phyloP scores from a whole-genome alignment of 2,113 vertebrate genomes.

The Myiopsitta monachus region DNA sequence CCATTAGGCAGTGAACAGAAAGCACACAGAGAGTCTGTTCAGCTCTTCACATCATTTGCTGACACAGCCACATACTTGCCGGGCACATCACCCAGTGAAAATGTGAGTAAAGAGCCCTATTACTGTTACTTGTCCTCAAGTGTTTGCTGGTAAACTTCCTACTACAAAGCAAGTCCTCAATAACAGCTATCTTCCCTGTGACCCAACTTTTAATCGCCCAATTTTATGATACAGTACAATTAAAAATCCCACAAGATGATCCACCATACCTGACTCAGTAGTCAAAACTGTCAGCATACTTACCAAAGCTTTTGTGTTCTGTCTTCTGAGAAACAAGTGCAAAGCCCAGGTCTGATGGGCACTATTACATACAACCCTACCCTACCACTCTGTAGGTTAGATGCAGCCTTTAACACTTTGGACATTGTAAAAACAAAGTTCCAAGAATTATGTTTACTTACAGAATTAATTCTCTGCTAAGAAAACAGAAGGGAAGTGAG shows the following conservation, averaged over 20 bases:
- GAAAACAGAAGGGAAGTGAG: neutral
- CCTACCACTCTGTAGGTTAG: neutral
- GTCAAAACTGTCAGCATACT: neutral
- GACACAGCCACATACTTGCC: neutral
- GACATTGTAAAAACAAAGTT: neutral
- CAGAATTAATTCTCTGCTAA: neutral
- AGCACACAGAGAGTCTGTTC: rapidly evolving
- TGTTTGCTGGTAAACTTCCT: neutral
- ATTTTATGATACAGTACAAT: neutral
- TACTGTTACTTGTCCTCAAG: neutral
- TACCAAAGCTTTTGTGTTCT: rapidly evolving
- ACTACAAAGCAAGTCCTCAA: neutral
- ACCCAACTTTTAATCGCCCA: neutral
- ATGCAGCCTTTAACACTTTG: neutral
- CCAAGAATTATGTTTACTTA: neutral
- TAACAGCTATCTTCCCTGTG: neutral
- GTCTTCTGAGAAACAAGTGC: neutral
- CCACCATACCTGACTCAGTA: neutral
- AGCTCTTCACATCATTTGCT: rapidly evolving
- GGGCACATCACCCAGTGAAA: neutral
- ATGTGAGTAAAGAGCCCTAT: rapidly evolving
- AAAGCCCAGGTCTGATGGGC: neutral
- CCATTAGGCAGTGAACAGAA: rapidly evolving
- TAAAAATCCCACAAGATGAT: neutral
- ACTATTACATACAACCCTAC: neutral